Conservation (phyloP, 1,140 invertebrate species). For the Amphibalanus amphitrite region DNA sequence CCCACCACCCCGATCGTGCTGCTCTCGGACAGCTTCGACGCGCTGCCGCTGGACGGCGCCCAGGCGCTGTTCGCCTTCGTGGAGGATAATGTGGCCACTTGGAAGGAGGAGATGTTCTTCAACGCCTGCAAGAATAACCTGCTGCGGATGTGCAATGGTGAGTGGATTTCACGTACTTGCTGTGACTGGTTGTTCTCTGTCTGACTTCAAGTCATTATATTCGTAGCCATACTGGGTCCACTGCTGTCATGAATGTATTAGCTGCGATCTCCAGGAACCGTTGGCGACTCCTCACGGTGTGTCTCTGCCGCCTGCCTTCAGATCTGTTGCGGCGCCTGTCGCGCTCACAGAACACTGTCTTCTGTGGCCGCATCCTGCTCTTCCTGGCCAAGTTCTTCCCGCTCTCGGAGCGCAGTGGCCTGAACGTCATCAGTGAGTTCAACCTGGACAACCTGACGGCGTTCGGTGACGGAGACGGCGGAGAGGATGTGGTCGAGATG, state of each 20-base stretch:
- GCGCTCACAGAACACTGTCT: constrained; percentile 89
- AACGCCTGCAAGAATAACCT: neutral
- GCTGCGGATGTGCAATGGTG: constrained; percentile 4
- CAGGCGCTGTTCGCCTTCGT: constrained; percentile 6
- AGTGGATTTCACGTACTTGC: neutral
- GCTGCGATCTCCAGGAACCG: constrained; percentile 1
- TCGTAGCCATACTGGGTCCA: neutral
- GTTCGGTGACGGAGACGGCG: constrained; percentile 31
- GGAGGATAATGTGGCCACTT: constrained; percentile 4
- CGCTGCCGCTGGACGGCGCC: neutral
- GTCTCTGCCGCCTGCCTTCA: constrained; percentile 23
- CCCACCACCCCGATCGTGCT: constrained; percentile 70
- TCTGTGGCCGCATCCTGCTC: constrained; percentile 92
- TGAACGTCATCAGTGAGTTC: constrained; percentile 96
- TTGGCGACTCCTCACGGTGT: constrained; percentile 9
- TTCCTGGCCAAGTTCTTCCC: constrained; percentile 95
- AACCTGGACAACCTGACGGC: constrained; percentile 90
- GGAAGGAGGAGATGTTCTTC: neutral
- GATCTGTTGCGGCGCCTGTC: constrained; percentile 82
- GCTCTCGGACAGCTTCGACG: constrained; percentile 13
- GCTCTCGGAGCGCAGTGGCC: constrained; percentile 82
- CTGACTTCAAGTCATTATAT: neutral
- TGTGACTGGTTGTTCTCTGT: neutral
- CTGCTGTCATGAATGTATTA: constrained; percentile 7
- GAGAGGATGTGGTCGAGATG: constrained; percentile 12